These are phyloP conservation scores for Lepidonotus clava DNA, from an alignment of 2,888 invertebrate species.

Conservation along the genomic window DNA sequence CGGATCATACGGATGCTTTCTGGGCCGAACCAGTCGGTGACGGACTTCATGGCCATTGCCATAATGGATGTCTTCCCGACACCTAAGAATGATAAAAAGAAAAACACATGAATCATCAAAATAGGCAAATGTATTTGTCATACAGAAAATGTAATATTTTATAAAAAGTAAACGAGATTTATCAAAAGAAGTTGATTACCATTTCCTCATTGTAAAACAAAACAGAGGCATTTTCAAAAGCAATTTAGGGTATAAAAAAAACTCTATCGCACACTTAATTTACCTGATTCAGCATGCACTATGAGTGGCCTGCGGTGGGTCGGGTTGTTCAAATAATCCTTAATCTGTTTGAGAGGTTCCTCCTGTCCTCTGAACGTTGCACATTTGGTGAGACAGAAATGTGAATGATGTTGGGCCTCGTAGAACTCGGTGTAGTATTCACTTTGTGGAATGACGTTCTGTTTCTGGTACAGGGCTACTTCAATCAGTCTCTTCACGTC, in stretches of 20 bases:
- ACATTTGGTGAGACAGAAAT: slow-evolving; percentile 73
- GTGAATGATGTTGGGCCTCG: slow-evolving; percentile 75
- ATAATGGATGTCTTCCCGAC: slow-evolving; percentile 65
- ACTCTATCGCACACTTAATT: no score
- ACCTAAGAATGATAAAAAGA: slow-evolving; percentile 21
- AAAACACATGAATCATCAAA: background rate
- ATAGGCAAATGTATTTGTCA: no score
- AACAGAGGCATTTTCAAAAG: no score
- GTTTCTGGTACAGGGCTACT: slow-evolving; percentile 62
- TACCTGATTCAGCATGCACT: slow-evolving; percentile 71
- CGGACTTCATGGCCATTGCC: slow-evolving; percentile 57
- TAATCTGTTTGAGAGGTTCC: slow-evolving; percentile 64
- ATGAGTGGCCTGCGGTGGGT: slow-evolving; percentile 68
- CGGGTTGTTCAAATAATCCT: slow-evolving; percentile 65
- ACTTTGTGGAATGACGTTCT: slow-evolving; percentile 64
- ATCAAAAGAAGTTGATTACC: no score
- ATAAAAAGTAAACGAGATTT: no score
- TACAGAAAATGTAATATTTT: no score
- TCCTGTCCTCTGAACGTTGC: slow-evolving; percentile 75
- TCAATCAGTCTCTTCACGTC: slow-evolving; percentile 68
- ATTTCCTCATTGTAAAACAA: no score
- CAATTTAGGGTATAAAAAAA: no score
- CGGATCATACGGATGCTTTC: slow-evolving; percentile 65
- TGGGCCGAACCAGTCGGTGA: slow-evolving; percentile 58
- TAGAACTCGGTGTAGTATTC: slow-evolving; percentile 72